Conservation (phyloP, 2,888 invertebrate genomes). For the Zele albiditarsus region DNA sequence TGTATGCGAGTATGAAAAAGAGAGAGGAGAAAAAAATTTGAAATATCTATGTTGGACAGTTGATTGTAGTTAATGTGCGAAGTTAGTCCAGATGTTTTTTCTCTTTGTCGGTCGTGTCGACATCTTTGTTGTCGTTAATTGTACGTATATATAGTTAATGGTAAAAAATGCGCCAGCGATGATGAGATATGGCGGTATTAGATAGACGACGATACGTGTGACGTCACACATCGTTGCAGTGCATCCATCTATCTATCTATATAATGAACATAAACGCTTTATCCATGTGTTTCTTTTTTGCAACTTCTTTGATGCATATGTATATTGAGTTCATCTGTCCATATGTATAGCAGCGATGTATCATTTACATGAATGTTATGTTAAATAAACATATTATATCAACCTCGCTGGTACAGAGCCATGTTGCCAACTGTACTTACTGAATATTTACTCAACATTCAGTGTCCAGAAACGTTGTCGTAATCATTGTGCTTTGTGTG, state of each 20-base stretch:
- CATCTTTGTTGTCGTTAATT: not conserved
- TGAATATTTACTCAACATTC: too few relatives aligned
- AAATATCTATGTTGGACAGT: not conserved
- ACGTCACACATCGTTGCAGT: not conserved
- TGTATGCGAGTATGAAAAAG: not conserved
- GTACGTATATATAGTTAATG: not conserved
- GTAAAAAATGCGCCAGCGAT: not conserved
- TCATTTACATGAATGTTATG: too few relatives aligned
- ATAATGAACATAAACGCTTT: not conserved
- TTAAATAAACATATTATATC: too few relatives aligned
- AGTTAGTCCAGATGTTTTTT: constrained; percentile 9
- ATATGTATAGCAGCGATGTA: too few relatives aligned
- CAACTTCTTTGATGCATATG: too few relatives aligned
- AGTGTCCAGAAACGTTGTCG: too few relatives aligned
- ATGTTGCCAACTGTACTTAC: too few relatives aligned
- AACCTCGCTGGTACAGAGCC: too few relatives aligned
- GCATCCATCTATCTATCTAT: too few relatives aligned
- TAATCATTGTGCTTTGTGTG: too few relatives aligned
- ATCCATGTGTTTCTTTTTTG: not conserved
- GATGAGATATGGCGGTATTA: not conserved
- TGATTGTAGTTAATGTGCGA: not conserved
- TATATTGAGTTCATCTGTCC: too few relatives aligned
- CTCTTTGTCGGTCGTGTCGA: not conserved
- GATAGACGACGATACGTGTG: not conserved
- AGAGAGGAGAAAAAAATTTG: constrained; percentile 25